These are phyloP conservation scores for Andrena chrysosceles DNA, from an alignment of 2,888 invertebrate species.

Conservation along the genomic window DNA sequence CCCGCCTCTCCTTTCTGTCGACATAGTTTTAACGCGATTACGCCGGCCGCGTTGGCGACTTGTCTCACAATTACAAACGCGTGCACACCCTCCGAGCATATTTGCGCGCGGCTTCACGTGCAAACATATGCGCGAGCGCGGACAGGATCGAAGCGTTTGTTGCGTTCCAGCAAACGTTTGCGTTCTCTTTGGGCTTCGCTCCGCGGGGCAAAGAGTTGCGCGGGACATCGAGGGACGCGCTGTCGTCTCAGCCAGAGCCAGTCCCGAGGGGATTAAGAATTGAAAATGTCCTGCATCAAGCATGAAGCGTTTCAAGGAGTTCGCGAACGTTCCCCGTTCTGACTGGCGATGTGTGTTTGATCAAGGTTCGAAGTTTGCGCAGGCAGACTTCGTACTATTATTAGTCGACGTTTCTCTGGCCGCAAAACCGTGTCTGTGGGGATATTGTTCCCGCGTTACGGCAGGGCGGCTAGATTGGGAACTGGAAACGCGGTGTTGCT, in stretches of 20 bases:
- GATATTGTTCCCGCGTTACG: constrained; percentile 16
- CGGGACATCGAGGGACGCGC: neutral
- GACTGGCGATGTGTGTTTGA: neutral
- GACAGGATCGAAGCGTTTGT: neutral
- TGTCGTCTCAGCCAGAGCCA: no score
- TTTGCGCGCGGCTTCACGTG: constrained; percentile 22
- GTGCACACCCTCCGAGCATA: constrained; percentile 22
- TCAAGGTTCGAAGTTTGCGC: neutral
- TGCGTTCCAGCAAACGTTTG: constrained; percentile 28
- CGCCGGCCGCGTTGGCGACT: constrained; percentile 8
- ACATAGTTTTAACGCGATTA: constrained; percentile 48
- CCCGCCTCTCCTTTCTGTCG: constrained; percentile 2
- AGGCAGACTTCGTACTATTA: constrained; percentile 15
- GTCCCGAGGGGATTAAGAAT: neutral
- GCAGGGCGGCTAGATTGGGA: neutral
- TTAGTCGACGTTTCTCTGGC: constrained; percentile 17
- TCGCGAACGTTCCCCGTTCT: neutral
- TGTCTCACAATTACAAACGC: constrained; percentile 14
- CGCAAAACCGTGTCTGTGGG: neutral
- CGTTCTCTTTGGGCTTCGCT: neutral
- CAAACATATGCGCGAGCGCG: neutral
- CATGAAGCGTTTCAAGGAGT: neutral
- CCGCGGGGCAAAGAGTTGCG: neutral
- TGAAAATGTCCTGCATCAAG: neutral
- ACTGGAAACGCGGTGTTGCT: neutral